Conservation (phyloP, 2,113 vertebrate species). For the Dromiciops gliroides region DNA sequence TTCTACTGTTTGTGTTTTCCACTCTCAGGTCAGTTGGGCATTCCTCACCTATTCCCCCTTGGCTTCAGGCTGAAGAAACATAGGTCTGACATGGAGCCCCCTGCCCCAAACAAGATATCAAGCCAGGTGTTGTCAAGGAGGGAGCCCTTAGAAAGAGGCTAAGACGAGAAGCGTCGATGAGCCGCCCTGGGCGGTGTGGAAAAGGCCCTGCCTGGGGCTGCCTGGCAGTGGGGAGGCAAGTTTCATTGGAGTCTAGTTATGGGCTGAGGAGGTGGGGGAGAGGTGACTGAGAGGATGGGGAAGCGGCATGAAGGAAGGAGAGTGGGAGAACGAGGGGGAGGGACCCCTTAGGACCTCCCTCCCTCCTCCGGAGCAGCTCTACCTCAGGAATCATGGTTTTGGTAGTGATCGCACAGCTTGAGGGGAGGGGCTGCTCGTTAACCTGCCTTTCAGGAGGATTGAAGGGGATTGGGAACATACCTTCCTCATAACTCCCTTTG, state of each 20-base stretch:
- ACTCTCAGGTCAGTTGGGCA: too few species aligned
- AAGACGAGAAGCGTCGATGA: neutral
- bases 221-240: neutral
- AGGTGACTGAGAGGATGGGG: too few species aligned
- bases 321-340: too few species aligned
- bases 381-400: neutral
- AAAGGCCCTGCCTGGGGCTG: too few species aligned
- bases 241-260: too few species aligned
- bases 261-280: too few species aligned
- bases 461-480: neutral
- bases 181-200: too few species aligned
- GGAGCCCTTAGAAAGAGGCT: neutral
- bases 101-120: neutral
- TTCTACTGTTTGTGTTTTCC: neutral
- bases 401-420: neutral
- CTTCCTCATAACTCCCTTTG: too few species aligned
- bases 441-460: neutral
- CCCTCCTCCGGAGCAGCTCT: neutral
- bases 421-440: neutral
- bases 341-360: neutral
- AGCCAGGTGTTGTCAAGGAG: neutral
- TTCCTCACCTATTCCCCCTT: neutral
- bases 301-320: too few species aligned
- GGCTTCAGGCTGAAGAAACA: neutral
- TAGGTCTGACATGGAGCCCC: neutral